Conservation (phyloP, 2,888 invertebrate species). For the Phortica okadai region DNA sequence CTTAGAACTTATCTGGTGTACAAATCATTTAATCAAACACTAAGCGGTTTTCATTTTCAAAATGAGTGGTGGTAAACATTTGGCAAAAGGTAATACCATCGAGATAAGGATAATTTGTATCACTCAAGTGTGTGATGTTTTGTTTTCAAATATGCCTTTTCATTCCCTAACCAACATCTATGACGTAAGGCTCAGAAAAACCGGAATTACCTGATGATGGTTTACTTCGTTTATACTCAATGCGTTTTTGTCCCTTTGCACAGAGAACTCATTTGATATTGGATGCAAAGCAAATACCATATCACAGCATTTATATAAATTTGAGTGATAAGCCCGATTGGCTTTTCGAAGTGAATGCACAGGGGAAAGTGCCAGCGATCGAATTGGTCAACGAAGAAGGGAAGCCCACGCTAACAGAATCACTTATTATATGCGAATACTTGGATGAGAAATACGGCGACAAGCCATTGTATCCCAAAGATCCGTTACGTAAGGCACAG, state of each 20-base stretch:
- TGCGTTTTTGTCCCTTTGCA: conserved; percentile 91
- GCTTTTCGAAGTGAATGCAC: conserved; percentile 82
- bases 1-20: background rate
- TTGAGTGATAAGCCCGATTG: conserved; percentile 89
- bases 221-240: conserved; percentile 86
- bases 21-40: background rate
- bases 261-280: conserved; percentile 86
- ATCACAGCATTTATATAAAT: conserved; percentile 87
- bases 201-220: conserved; percentile 81
- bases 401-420: conserved; percentile 82
- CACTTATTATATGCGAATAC: conserved; percentile 87
- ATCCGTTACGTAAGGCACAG: conserved; percentile 75
- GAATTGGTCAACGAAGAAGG: conserved; percentile 81
- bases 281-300: conserved; percentile 88
- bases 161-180: background rate
- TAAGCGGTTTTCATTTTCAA: conserved; percentile 35
- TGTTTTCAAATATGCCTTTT: background rate
- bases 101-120: background rate
- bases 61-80: conserved; percentile 65
- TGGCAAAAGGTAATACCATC: conserved; percentile 55
- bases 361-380: conserved; percentile 86
- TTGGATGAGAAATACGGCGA: conserved; percentile 88
- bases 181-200: conserved; percentile 80
- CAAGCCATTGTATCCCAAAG: conserved; percentile 81
- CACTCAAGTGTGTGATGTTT: background rate